Percentiles rank a stretch among this genome's conserved stretches.
phyloP scores from a whole-genome alignment of 2,113 vertebrate species.

The Dipodomys spectabilis region DNA sequence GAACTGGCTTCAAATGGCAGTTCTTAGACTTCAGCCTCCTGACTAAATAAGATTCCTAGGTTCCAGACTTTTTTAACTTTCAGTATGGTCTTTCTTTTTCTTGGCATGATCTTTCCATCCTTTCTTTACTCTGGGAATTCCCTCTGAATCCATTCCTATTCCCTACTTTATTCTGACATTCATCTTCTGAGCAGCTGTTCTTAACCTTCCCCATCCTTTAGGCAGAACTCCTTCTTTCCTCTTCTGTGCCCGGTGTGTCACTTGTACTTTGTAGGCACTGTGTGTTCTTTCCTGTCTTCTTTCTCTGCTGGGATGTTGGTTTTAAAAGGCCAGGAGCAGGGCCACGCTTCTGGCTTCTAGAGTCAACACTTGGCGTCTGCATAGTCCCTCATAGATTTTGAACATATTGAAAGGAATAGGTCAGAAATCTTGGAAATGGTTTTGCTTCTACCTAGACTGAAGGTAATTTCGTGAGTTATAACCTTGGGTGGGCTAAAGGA shows the following conservation, averaged over 20 bases:
- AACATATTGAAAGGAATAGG: background rate
- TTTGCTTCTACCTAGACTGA: slow-evolving; percentile 13
- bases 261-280: background rate
- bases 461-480: background rate
- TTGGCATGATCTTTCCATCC: background rate
- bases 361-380: background rate
- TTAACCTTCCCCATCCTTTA: background rate
- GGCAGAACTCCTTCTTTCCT: background rate
- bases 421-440: background rate
- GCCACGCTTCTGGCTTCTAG: background rate
- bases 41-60: too few species aligned
- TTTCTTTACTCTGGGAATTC: background rate
- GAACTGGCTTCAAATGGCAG: too few species aligned
- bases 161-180: background rate
- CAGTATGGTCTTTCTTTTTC: background rate
- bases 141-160: background rate
- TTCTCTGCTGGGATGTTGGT: background rate
- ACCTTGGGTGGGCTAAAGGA: background rate
- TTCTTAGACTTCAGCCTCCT: too few species aligned
- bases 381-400: background rate
- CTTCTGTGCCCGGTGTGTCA: background rate
- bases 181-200: background rate
- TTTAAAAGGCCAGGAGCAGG: background rate
- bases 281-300: background rate
- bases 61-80: too few species aligned